Base-by-base conservation (phyloP, 2,888 invertebrate genomes). In the Euzophera pinguis region DNA sequence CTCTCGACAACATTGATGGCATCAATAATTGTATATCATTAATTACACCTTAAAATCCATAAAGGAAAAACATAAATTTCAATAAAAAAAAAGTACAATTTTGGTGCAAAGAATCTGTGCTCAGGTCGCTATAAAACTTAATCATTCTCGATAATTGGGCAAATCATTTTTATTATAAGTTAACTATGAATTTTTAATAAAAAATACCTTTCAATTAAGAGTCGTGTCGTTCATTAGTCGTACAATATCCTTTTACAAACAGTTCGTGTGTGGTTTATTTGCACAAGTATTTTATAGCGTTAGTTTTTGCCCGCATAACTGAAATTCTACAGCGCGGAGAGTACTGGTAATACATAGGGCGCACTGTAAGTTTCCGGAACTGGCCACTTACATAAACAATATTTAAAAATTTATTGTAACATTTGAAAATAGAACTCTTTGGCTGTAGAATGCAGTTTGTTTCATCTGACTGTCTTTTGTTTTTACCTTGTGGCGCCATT, bases 261-360 rank as follows among this genome's bases (percentile, higher is more conserved):
- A 42, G 49, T 55, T 64, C 51, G 61, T 60, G 67, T 67, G 64
- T 54, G 54, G 61, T 51, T 59, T 62, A 69, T 71, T 65, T 66
- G 60, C 66, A 68, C 64, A 63, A 72, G 68, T 64, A 63, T 64
- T 58, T 63, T 63, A 37, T 62, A 22, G 22, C 53, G 52, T 57
- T 52, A 55, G 57, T 64, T 67, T 68, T 67, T 69, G 53, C 54
- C 47, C 47, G 50, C 45, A 47, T 45, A 54, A 61, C 60, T 61
- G 51, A 61, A 67, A 72, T 66, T 56, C 53, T 51, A 52, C 32
- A 52, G 45, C 27, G 13, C 13, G 12, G 38, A 50, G 5, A 55
- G 35, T 37, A 41, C 41, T 55, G 52, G 50, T 52, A 57, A 47
- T 59, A n/a, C n/a, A n/a, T n/a, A n/a, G n/a, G n/a, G n/a, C n/a